Evolutionary conservation across 2,113 vertebrate species (phyloP).

Genomic region (Martes martes): DNA sequence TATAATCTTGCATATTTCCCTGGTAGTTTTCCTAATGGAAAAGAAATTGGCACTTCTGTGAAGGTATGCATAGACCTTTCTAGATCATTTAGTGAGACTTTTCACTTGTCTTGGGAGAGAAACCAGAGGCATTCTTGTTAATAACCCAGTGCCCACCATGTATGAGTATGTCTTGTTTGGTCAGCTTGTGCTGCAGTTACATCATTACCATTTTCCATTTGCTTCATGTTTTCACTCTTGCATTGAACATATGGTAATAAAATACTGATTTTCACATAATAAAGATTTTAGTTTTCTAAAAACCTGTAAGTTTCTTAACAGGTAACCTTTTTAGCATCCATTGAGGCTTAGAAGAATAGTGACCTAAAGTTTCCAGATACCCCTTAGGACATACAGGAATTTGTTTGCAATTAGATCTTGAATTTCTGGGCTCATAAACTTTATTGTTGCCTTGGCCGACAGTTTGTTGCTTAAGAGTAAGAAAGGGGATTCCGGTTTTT

Average conservation of each 20-base stretch:
- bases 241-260: not conserved
- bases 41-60: not conserved
- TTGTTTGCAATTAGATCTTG: not conserved
- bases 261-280: not conserved
- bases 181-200: not conserved
- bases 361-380: not conserved
- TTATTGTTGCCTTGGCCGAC: not conserved
- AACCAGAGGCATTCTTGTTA: not conserved
- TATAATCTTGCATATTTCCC: not conserved
- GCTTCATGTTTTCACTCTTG: not conserved
- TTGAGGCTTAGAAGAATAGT: not conserved
- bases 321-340: not conserved
- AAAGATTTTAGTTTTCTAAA: not conserved
- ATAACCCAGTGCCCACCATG: not conserved
- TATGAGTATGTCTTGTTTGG: not conserved
- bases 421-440: not conserved
- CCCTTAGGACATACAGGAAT: not conserved
- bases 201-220: not conserved
- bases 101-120: not conserved
- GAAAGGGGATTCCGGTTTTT: not conserved
- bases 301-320: not conserved
- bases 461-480: constrained; percentile 31
- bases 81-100: not conserved
- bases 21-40: not conserved
- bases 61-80: not conserved